Percentiles rank a stretch among this genome's conserved stretches.
phyloP scores from a whole-genome alignment of 2,888 invertebrate species.

The Athrips mouffetella region DNA sequence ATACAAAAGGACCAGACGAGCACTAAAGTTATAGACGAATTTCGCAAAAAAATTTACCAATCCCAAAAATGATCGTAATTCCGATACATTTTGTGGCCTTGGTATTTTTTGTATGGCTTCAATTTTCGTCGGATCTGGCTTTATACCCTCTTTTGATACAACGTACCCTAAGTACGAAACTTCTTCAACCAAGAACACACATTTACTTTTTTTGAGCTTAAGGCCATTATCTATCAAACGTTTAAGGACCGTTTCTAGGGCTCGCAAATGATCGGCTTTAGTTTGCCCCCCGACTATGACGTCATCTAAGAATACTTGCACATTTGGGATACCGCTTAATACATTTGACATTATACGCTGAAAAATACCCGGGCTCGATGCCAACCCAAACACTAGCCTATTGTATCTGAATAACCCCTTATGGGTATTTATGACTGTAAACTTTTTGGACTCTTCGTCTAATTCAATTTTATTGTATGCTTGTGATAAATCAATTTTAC shows the following conservation, averaged over 20 bases:
- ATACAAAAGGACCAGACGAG: too few relatives aligned
- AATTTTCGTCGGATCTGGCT: neutral
- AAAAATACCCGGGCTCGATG: slow-evolving; percentile 19
- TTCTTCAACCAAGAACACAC: slow-evolving; percentile 8
- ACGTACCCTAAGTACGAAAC: slow-evolving; percentile 5
- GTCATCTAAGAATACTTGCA: slow-evolving; percentile 3
- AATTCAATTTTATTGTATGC: slow-evolving; percentile 20
- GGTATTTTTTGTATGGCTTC: neutral
- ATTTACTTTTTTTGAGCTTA: slow-evolving; percentile 4
- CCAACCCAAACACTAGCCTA: slow-evolving; percentile 13
- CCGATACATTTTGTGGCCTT: too few relatives aligned
- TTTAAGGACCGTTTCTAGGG: neutral
- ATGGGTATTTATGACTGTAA: slow-evolving; percentile 27
- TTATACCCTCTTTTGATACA: neutral
- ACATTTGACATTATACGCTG: slow-evolving; percentile 17
- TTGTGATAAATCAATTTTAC: slow-evolving; percentile 20
- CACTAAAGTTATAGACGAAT: too few relatives aligned
- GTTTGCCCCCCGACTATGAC: neutral
- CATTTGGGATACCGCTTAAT: slow-evolving; percentile 6
- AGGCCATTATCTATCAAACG: neutral
- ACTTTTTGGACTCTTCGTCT: slow-evolving; percentile 24
- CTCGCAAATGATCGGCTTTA: neutral
- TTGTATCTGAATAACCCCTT: too few relatives aligned
- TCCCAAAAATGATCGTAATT: too few relatives aligned
- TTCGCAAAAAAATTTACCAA: too few relatives aligned